phyloP scores from a whole-genome alignment of 1,140 invertebrate genomes.

The Hyposmocoma kahamanoa region DNA sequence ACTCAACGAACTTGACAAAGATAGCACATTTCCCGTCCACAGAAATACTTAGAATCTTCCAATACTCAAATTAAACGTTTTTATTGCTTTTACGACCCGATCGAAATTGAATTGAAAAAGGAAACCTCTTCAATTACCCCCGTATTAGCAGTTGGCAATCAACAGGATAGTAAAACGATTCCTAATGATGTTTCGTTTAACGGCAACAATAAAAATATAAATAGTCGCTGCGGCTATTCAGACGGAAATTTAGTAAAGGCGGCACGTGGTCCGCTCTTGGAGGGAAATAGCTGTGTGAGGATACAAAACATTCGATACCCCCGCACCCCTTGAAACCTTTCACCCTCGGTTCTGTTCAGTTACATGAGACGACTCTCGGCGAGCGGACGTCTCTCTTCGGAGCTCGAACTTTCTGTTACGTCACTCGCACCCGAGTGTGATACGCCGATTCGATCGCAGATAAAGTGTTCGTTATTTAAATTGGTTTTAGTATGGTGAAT shows the following conservation, averaged over 20 bases:
- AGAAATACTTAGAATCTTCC: no score
- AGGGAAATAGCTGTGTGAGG: slow-evolving; percentile 40
- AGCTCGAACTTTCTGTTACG: slow-evolving; percentile 50
- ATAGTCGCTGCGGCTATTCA: slow-evolving; percentile 37
- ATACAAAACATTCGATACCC: slow-evolving; percentile 55
- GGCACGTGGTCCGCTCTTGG: slow-evolving; percentile 52
- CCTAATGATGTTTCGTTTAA: slow-evolving; percentile 46
- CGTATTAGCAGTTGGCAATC: slow-evolving; percentile 28
- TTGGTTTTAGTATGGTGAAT: slow-evolving; percentile 48
- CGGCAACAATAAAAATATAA: slow-evolving; percentile 50
- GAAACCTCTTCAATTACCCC: slow-evolving; percentile 24
- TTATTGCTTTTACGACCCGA: no score
- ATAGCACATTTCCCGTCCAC: no score
- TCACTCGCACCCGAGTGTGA: slow-evolving; percentile 38
- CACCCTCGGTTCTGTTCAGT: slow-evolving; percentile 34
- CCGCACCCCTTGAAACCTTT: slow-evolving; percentile 30
- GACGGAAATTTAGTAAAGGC: slow-evolving; percentile 52
- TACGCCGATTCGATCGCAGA: slow-evolving; percentile 26
- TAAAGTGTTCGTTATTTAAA: slow-evolving; percentile 29
- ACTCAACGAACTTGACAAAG: no score
- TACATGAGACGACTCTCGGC: slow-evolving; percentile 27
- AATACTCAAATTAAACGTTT: no score
- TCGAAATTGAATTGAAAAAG: slow-evolving; percentile 8
- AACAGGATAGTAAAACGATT: slow-evolving; percentile 27
- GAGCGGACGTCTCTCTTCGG: slow-evolving; percentile 23